Base-by-base conservation (phyloP, 2,888 invertebrate genomes). In the Endotricha flammealis region DNA sequence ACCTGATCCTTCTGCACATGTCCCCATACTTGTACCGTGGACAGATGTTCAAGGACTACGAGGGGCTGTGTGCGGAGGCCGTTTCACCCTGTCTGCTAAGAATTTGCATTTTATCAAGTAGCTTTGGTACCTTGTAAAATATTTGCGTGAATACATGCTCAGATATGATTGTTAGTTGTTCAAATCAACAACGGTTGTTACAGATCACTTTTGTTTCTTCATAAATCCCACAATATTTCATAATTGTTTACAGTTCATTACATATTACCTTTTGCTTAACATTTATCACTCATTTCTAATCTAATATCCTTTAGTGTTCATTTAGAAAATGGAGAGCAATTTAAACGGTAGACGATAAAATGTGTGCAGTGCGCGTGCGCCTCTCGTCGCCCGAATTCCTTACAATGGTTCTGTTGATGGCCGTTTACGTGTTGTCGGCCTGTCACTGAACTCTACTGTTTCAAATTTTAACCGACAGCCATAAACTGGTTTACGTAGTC, bases 1-100 rank as follows among this genome's bases (percentile, higher is more conserved):
- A 85, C 81, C 83, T 83, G 85, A 85, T 80, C 78, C 70, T 51
- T 50, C 53, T 65, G 64, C 79, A 76, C 71, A 78, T 76, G 79
- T 63, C 69, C 57, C 54, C 46, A 29, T 58, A 49, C 56, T 50
- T 51, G 51, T 52, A 7, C 50, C 45, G 50, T 53, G 50, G 69
- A 66, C 75, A 73, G 68, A 74, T 77, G 72, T 68, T 65, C 64
- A 63, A 67, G 62, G 66, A 56, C 65, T 59, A 38, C 49, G 41
- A 29, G 34, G 38, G 45, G 56, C 64, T 54, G 53, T 60, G 58
- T 66, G 53, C 31, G 41, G 38, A 44, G 36, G 42, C 35, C 36
- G n/a, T n/a, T n/a, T n/a, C n/a, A n/a, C n/a, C n/a, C n/a, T n/a
- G n/a, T n/a, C n/a, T n/a, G n/a, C n/a, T n/a, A n/a, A n/a, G n/a